Base-by-base conservation (phyloP, 2,888 invertebrate species). In the Andrena minutula region DNA sequence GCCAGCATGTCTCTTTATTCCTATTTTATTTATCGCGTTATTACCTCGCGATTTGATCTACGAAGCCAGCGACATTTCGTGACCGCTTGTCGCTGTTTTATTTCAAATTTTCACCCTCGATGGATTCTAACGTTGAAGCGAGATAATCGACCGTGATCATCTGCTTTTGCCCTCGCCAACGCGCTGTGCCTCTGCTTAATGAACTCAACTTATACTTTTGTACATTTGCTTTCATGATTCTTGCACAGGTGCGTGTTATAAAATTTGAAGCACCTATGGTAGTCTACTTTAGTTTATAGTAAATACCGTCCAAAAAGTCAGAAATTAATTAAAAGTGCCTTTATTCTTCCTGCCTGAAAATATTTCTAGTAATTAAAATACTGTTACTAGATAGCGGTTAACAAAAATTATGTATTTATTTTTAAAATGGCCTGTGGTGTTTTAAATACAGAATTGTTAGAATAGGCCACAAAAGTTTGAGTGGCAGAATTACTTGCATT, bases 71-170 rank as follows among this genome's bases (percentile, higher is more conserved):
- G 69, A 69, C 56, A 47, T 58, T 71, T 71, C 79, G 78, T 77
- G 79, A 79, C 77, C 6, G 32, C 63, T 16, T 30, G 30, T 56
- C 8, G 23, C 68, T 56, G 49, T 72, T 68, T 71, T 80, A 77
- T 58, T 80, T 66, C 63, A 72, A 80, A 68, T 80, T 78, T 80
- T 80, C 66, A 78, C 79, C 66, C 68, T 49, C 63, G 63, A 78
- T 80, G 79, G 56, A 80, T 72, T 68, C 68, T 63, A 78, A 20
- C 78, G 61, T 71, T 77, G 63, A 61, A 72, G 16, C 51, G 32
- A 68, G 79, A 80, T 77, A 77, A 80, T 80, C 79, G 23, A n/a
- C 8, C 1, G 26, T n/a, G 79, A 80, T 80, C 61, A 80, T 80
- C 79, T 77, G 6, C 53, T 47, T 49, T 63, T 63, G 35, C 65